These are phyloP conservation scores for Allophyes oxyacanthae DNA, from an alignment of 2,888 invertebrate species.

Conservation along the genomic window DNA sequence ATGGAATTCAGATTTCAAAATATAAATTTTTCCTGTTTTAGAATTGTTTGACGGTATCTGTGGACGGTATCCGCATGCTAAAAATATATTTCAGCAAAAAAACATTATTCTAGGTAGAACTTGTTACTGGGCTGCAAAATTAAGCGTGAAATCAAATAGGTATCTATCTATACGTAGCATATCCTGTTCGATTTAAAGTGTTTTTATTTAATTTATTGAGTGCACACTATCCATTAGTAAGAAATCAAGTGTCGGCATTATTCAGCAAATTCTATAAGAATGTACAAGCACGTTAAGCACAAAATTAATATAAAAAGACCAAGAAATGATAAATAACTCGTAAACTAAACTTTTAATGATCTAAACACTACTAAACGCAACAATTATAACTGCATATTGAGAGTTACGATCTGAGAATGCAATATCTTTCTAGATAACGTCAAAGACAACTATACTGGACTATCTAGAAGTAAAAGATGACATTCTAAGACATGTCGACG, in stretches of 20 bases:
- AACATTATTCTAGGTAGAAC: slow-evolving; percentile 5
- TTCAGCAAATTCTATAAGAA: not conserved
- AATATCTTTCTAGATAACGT: slow-evolving; percentile 26
- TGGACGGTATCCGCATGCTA: slow-evolving; percentile 1
- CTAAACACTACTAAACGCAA: not conserved
- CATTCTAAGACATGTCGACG: slow-evolving; percentile 34
- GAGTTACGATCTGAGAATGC: slow-evolving; percentile 8
- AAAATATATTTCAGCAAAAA: not conserved
- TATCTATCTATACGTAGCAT: slow-evolving; percentile 8
- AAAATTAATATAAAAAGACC: not conserved
- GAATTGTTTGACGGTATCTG: slow-evolving; percentile 1
- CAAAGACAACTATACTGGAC: slow-evolving; percentile 11
- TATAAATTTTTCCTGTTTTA: slow-evolving; percentile 15
- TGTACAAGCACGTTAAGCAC: not conserved
- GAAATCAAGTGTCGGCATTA: slow-evolving; percentile 15
- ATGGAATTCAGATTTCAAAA: slow-evolving; percentile 19
- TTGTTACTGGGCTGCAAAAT: slow-evolving; percentile 4
- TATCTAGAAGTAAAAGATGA: slow-evolving; percentile 33
- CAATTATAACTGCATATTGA: slow-evolving; percentile 18
- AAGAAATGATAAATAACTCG: not conserved
- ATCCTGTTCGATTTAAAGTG: slow-evolving; percentile 17
- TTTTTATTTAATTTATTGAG: slow-evolving; percentile 7
- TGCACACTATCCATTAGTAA: not conserved
- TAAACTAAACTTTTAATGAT: not conserved
- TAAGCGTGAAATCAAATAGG: slow-evolving; percentile 28